Percentiles rank a stretch among this genome's conserved stretches.
Evolutionary conservation across 2,113 vertebrate genomes (phyloP).

Genomic region (Tachysurus fulvidraco): DNA sequence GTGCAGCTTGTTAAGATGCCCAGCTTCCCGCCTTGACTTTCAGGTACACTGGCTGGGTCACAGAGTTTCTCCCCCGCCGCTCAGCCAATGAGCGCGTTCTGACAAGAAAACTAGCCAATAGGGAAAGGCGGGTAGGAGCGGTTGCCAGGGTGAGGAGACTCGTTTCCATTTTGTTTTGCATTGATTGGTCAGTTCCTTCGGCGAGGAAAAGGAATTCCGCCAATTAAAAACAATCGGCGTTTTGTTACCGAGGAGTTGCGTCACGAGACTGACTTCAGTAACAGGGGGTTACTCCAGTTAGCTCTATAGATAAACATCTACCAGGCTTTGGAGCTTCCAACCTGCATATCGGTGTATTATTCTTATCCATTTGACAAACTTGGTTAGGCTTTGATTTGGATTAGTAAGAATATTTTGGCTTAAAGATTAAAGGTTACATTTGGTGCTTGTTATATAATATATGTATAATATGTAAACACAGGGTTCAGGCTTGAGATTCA

Average conservation of each 20-base stretch:
- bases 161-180: conserved; percentile 58
- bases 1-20: background rate
- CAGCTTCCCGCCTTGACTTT: conserved; percentile 32
- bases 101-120: conserved; percentile 57
- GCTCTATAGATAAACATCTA: background rate
- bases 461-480: background rate
- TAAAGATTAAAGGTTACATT: background rate
- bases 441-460: conserved; percentile 25
- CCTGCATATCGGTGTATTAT: background rate
- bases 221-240: conserved; percentile 75
- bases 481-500: conserved; percentile 10
- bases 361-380: background rate
- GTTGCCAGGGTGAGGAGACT: conserved; percentile 71
- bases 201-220: conserved; percentile 67
- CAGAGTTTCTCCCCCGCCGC: conserved; percentile 42
- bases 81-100: conserved; percentile 54
- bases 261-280: conserved; percentile 56
- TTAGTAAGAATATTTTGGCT: background rate
- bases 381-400: background rate
- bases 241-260: conserved; percentile 72
- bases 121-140: conserved; percentile 60
- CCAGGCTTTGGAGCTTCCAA: background rate
- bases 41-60: conserved; percentile 46
- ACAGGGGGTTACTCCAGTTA: background rate
- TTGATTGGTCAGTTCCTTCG: conserved; percentile 65